These are phyloP conservation scores for Tyrannus savana DNA, from an alignment of 2,113 vertebrate genomes.

Conservation along the genomic window DNA sequence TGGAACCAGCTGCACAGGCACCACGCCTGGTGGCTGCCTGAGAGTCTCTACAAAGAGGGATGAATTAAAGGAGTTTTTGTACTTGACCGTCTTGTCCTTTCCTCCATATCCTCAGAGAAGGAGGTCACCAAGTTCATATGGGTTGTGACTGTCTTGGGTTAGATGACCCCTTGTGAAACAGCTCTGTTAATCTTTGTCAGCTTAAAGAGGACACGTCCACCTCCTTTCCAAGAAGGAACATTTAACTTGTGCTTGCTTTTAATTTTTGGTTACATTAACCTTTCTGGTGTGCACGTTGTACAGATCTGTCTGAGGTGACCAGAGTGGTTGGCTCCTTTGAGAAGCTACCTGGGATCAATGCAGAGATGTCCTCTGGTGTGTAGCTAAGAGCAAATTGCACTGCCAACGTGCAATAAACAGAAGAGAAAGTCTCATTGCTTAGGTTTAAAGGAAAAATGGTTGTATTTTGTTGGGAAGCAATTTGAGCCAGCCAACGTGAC, in stretches of 20 bases:
- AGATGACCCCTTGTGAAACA: not conserved
- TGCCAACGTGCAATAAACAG: not conserved
- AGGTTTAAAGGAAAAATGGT: not conserved
- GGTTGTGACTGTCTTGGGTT: not conserved
- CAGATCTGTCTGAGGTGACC: not conserved
- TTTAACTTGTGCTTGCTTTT: not conserved
- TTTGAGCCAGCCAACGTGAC: not conserved
- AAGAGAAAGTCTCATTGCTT: not conserved
- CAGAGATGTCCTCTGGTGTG: rapidly evolving
- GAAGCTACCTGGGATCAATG: not conserved
- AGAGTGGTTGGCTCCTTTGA: not conserved
- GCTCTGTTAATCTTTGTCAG: not conserved
- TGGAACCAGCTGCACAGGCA: not conserved
- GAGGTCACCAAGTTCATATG: not conserved
- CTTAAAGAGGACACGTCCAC: not conserved
- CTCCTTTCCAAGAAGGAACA: not conserved
- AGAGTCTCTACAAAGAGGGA: not conserved
- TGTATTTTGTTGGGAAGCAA: not conserved
- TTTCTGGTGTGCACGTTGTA: not conserved
- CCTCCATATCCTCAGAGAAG: not conserved
- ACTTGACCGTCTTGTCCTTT: not conserved
- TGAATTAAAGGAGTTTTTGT: not conserved
- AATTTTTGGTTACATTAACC: not conserved
- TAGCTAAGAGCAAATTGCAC: not conserved
- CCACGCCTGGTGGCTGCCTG: not conserved